Percentiles rank a stretch among this genome's conserved stretches.
Evolutionary conservation across 2,888 invertebrate species (phyloP).

Genomic region (Campaea margaritaria): DNA sequence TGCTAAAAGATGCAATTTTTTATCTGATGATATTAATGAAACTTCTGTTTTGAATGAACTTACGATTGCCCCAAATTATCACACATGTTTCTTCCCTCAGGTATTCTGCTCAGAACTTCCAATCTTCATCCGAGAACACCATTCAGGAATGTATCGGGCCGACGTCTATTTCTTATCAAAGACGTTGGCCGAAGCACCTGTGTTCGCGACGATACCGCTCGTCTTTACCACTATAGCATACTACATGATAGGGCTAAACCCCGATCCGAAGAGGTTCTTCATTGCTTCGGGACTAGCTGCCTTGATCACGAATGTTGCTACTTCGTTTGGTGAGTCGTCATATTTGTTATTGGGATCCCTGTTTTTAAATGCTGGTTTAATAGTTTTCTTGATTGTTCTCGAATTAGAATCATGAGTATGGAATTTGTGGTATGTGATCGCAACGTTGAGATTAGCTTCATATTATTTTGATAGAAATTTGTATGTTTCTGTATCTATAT

Average conservation of each 20-base stretch:
- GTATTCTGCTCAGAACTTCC: constrained; percentile 96
- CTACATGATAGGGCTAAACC: constrained; percentile 94
- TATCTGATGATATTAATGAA: too few species aligned
- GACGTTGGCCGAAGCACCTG: constrained; percentile 94
- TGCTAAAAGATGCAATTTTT: too few species aligned
- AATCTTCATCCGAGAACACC: constrained; percentile 94
- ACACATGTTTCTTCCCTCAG: constrained; percentile 69
- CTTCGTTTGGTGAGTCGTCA: constrained; percentile 91
- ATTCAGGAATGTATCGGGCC: constrained; percentile 95
- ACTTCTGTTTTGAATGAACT: too few species aligned
- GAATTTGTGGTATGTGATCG: too few species aligned
- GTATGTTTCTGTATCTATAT: too few species aligned
- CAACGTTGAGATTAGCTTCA: too few species aligned
- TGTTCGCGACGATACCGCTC: constrained; percentile 93
- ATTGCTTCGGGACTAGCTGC: constrained; percentile 90
- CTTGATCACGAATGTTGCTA: constrained; percentile 94
- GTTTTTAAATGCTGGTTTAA: too few species aligned
- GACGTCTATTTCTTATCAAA: constrained; percentile 97
- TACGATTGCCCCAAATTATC: too few species aligned
- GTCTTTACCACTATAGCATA: constrained; percentile 94
- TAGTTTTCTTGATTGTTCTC: too few species aligned
- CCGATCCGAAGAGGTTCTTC: constrained; percentile 88
- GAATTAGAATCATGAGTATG: too few species aligned
- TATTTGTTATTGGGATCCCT: background rate
- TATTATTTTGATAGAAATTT: too few species aligned